A percentile compares a stretch with the other conserved stretches of the same genome.
phyloP scores from a whole-genome alignment of 2,888 invertebrate species.

The Trachelus tabidus region DNA sequence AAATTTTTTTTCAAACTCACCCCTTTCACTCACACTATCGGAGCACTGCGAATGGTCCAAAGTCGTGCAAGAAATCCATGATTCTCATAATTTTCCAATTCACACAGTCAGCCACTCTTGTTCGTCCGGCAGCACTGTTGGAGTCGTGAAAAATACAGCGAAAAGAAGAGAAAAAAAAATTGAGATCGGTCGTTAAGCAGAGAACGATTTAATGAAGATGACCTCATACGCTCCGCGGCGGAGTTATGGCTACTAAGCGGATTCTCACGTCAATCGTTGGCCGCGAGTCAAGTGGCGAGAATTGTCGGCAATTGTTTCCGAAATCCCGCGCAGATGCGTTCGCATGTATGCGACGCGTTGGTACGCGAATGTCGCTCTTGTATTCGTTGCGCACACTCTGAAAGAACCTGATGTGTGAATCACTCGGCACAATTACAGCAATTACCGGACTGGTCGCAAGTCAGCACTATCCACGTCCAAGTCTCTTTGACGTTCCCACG shows the following conservation, averaged over 20 bases:
- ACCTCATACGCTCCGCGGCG: conserved; percentile 61
- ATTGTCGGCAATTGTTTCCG: conserved; percentile 67
- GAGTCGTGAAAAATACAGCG: not conserved
- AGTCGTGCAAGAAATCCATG: too few relatives aligned
- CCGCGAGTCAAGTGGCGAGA: conserved; percentile 66
- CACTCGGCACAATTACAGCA: conserved; percentile 66
- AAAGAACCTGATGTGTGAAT: conserved; percentile 64
- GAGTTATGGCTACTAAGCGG: conserved; percentile 57
- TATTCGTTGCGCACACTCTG: not conserved
- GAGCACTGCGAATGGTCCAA: not conserved
- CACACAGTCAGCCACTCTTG: not conserved
- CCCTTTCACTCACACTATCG: not conserved
- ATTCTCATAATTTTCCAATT: too few relatives aligned
- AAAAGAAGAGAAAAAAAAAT: conserved; percentile 46
- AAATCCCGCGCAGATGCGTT: conserved; percentile 64
- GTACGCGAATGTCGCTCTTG: conserved; percentile 30
- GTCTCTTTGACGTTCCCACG: conserved; percentile 62
- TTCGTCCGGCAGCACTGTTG: conserved; percentile 1
- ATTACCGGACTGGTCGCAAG: conserved; percentile 58
- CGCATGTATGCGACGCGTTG: conserved; percentile 31
- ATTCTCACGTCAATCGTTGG: conserved; percentile 66
- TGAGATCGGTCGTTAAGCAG: conserved; percentile 64
- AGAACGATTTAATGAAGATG: conserved; percentile 67
- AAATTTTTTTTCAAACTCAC: not conserved
- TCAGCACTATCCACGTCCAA: conserved; percentile 53